Base-by-base conservation (phyloP, 1,140 invertebrate genomes). In the Bombus fervidus region DNA sequence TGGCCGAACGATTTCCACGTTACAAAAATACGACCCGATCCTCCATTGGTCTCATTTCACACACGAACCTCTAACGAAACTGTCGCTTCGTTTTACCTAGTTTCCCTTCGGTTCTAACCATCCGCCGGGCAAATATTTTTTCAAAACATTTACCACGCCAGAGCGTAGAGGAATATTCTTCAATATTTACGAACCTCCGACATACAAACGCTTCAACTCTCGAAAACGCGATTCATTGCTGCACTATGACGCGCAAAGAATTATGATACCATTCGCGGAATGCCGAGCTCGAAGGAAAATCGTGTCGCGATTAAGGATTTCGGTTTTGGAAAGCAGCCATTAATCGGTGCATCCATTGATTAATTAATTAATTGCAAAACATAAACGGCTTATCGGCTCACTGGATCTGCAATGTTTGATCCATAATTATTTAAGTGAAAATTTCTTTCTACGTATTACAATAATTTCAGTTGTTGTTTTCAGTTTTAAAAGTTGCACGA, bases 121-220 rank as follows among this genome's bases (percentile, higher is more conserved):
- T n/a, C 34, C 34, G 18, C 1, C 43, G 37, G 37, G 28, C 2
- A 37, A 64, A 59, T 75, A 64, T 28, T 59, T 75, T 72, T 82
- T 82, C 34, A 43, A 47, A 64, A 37, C 81, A 43, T 82, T 82
- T 75, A 53, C 25, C 72, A 28, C 31, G 69, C 5, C 39, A 18
- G 18, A 13, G n/a, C 47, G n/a, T 59, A 43, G 37, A 80, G 34
- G 39, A 53, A 68, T 82, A 74, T 82, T 82, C 62, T 47, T 64
- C 71, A 66, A 75, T 82, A 75, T 82, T 82, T 82, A 62, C 81
- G 39, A 59, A 53, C 25, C 81, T 22, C 25, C 25, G 59, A 66
- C 22, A 43, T 25, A 64, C 53, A 31, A 31, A 31, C 41, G 13
- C 12, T 62, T 13, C 13, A 62, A 15, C 31, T 22, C 31, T 62